Evolutionary conservation across 2,888 invertebrate genomes (phyloP).

Genomic region (Acanthosepion lycidas): DNA sequence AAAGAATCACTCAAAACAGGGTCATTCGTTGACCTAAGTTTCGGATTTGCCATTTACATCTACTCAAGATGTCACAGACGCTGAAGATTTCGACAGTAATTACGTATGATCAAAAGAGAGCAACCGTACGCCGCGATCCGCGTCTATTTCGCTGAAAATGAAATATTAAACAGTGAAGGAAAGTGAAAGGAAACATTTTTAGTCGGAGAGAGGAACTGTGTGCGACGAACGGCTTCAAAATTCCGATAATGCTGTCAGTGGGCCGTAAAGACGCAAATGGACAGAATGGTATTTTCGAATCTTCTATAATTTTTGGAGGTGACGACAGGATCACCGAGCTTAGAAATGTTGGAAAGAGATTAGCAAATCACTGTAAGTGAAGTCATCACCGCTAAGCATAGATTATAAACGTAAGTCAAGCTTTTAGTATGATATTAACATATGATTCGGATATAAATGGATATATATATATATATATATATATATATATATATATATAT

Average conservation of each 20-base stretch:
- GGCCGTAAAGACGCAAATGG: background rate
- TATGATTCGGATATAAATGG: background rate
- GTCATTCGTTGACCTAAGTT: background rate
- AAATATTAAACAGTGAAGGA: constrained; percentile 1
- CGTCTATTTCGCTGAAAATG: background rate
- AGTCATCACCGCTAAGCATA: background rate
- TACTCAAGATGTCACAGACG: background rate
- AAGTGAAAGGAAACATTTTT: constrained; percentile 33
- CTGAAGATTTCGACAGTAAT: background rate
- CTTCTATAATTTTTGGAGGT: background rate
- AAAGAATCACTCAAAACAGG: background rate
- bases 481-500: too few species aligned
- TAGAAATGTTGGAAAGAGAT: background rate
- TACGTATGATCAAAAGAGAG: background rate
- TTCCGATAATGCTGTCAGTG: background rate
- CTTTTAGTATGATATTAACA: background rate
- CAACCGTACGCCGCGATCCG: background rate
- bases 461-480: too few species aligned
- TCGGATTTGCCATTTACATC: background rate
- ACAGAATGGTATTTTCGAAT: background rate
- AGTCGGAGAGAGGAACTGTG: background rate
- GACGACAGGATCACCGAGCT: background rate
- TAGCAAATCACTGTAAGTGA: background rate
- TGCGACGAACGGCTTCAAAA: background rate
- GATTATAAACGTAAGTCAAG: background rate